These are phyloP conservation scores for Tetragnatha montana DNA, from an alignment of 2,888 invertebrate species.

Conservation along the genomic window DNA sequence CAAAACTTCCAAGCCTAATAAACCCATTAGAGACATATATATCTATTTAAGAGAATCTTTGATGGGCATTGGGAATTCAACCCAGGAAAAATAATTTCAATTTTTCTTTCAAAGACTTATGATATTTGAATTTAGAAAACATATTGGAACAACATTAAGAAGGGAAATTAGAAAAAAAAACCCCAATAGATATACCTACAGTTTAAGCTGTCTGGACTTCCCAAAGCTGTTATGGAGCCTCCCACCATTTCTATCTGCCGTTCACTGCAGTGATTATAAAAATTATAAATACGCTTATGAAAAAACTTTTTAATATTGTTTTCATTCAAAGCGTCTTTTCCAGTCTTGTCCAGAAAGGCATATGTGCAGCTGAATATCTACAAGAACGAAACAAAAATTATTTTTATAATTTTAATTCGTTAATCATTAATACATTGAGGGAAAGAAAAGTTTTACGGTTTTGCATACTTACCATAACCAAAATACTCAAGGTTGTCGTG, in stretches of 20 bases:
- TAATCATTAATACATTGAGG: neutral
- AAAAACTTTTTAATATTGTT: neutral
- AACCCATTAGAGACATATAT: no score
- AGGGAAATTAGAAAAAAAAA: neutral
- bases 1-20: no score
- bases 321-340: constrained; percentile 7
- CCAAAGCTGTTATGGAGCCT: constrained; percentile 26
- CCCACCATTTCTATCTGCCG: constrained; percentile 38
- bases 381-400: neutral
- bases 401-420: neutral
- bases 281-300: constrained; percentile 26
- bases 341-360: neutral
- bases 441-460: neutral
- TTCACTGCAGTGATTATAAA: constrained; percentile 50
- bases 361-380: constrained; percentile 17
- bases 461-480: constrained; percentile 30
- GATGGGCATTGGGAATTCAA: no score
- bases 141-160: neutral
- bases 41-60: no score
- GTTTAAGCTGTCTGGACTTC: constrained; percentile 28
- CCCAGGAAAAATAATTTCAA: no score
- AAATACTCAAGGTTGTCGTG: constrained; percentile 3
- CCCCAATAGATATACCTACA: constrained; percentile 25
- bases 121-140: neutral
- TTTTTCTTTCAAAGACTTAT: no score